Percentiles rank a stretch among this genome's conserved stretches.
Conservation (phyloP, 1,140 invertebrate species). For the Zaprionus camerounensis region DNA sequence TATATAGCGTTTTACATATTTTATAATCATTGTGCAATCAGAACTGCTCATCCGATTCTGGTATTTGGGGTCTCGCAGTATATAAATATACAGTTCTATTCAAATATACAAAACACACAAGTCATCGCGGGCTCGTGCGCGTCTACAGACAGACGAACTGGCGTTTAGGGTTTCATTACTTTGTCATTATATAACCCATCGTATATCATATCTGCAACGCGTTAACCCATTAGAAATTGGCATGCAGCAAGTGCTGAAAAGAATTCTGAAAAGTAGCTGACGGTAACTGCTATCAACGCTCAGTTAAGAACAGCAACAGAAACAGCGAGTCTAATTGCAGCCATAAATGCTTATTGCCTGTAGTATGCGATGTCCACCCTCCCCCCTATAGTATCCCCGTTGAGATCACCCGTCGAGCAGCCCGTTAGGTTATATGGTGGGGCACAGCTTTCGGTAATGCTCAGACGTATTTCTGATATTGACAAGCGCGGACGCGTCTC, state of each 20-base stretch:
- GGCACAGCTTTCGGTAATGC: conserved; percentile 43
- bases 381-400: neutral
- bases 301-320: conserved; percentile 16
- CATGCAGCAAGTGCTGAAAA: neutral
- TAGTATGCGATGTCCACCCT: conserved; percentile 8
- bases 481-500: conserved; percentile 46
- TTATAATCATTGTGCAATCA: conserved; percentile 2
- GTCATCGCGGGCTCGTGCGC: neutral
- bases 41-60: neutral
- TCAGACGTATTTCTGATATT: conserved; percentile 69
- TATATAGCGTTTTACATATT: neutral
- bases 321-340: conserved; percentile 18
- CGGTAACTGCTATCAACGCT: conserved; percentile 15
- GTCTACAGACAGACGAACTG: neutral
- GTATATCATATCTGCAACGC: conserved; percentile 7
- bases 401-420: neutral
- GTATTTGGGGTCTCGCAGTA: neutral
- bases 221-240: neutral
- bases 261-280: conserved; percentile 12
- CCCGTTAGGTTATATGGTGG: conserved; percentile 13
- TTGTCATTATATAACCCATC: conserved; percentile 4
- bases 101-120: neutral
- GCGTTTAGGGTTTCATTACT: neutral
- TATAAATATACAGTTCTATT: neutral
- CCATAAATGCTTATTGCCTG: conserved; percentile 26